phyloP scores from a whole-genome alignment of 2,888 invertebrate species.

The Dynastes maya region DNA sequence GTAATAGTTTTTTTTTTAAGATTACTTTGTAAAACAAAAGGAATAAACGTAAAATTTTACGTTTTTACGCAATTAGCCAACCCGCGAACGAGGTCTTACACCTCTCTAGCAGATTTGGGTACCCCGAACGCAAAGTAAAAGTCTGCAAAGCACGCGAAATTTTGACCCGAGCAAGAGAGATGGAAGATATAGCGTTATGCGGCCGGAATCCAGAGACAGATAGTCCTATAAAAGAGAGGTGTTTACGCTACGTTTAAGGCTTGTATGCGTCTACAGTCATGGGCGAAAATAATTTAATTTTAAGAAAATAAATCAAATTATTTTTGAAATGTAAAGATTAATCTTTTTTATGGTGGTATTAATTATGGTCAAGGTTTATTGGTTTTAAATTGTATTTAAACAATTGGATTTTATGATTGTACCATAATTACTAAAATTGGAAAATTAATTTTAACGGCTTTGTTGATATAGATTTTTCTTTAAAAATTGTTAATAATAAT shows the following conservation, averaged over 20 bases:
- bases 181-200: neutral
- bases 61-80: conserved; percentile 22
- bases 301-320: too few relatives aligned
- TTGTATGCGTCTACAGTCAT: neutral
- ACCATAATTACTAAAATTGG: too few relatives aligned
- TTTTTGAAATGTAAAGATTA: too few relatives aligned
- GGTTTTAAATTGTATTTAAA: too few relatives aligned
- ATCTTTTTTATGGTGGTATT: too few relatives aligned
- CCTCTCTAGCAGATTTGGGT: neutral
- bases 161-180: neutral
- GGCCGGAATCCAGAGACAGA: neutral
- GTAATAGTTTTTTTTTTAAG: too few relatives aligned
- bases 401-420: too few relatives aligned
- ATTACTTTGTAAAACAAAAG: too few relatives aligned
- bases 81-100: conserved; percentile 12
- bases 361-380: too few relatives aligned
- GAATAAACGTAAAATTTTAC: neutral
- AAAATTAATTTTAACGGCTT: too few relatives aligned
- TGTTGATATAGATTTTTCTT: too few relatives aligned
- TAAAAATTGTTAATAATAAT: too few relatives aligned
- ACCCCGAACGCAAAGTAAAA: neutral
- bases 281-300: neutral
- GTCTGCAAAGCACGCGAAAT: conserved; percentile 1
- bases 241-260: neutral
- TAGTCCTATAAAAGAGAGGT: neutral